A percentile compares a stretch with the other conserved stretches of the same genome.
phyloP scores from a whole-genome alignment of 2,113 vertebrate species.

The Sinocyclocheilus rhinocerous region DNA sequence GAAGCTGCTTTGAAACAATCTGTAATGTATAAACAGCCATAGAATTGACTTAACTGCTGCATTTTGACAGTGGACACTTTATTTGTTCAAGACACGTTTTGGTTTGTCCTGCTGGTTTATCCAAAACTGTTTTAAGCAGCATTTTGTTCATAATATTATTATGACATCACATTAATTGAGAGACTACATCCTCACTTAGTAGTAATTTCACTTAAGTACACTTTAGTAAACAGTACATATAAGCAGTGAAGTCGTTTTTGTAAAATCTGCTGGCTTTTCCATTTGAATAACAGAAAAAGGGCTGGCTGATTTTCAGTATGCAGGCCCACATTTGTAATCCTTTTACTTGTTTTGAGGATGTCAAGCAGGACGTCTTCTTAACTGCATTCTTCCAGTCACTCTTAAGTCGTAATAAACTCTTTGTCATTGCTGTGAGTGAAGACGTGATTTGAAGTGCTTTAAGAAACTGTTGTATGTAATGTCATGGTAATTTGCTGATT shows the following conservation, averaged over 20 bases:
- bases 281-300: background rate
- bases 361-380: slow-evolving; percentile 17
- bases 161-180: background rate
- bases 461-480: slow-evolving; percentile 9
- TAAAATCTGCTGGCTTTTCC: background rate
- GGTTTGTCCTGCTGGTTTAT: background rate
- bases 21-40: background rate
- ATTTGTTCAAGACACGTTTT: background rate
- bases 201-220: background rate
- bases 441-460: slow-evolving; percentile 15
- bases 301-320: background rate
- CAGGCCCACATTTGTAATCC: slow-evolving; percentile 7
- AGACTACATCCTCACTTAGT: background rate
- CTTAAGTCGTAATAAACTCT: background rate
- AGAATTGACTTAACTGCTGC: background rate
- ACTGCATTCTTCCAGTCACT: background rate
- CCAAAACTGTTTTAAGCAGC: background rate
- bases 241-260: background rate
- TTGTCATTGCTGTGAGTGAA: slow-evolving; percentile 29
- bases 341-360: background rate
- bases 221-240: background rate
- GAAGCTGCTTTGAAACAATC: no score
- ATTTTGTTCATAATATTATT: background rate
- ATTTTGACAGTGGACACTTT: background rate
- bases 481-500: slow-evolving; percentile 23